Base-by-base conservation (phyloP, 1,140 invertebrate genomes). In the Chironomus striatipennis region DNA sequence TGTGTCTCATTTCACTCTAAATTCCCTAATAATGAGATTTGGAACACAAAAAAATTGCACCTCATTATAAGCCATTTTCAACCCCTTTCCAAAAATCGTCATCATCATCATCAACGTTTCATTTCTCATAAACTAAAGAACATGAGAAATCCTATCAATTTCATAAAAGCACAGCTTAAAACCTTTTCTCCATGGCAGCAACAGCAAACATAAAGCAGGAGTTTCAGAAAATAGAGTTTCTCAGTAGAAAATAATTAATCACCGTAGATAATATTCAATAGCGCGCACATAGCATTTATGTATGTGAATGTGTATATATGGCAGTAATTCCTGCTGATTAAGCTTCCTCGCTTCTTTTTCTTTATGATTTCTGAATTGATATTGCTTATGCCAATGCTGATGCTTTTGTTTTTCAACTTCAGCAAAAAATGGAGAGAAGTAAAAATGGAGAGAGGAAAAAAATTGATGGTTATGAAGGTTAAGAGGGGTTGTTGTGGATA, bases 221-320 rank as follows among this genome's bases (percentile, higher is more conserved):
- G 43, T 3, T 4, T 10, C 8, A 47, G 43, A 15, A 47, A 47
- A 7, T 47, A 47, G 9, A 15, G 7, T 47, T 47, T 47, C 43
- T 47, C 43, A 47, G 2, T 15, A 47, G 43, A 47, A 47, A 47
- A 47, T 47, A 47, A 47, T 47, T 47, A 47, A 47, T 47, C 43
- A 47, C 43, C 43, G 43, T 47, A 47, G 43, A 47, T 47, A 47
- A 47, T 47, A 47, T 47, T 47, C 43, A 47, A 47, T 47, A 47
- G 43, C 43, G 43, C 43, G 43, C 43, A 15, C 43, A 47, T 34
- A 47, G 15, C 43, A 47, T 47, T 47, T 47, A 15, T 47, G 43
- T 47, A 15, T 47, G 43, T 47, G 8, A 10, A 47, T 47, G 15
- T 43, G 42, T 10, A 47, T 47, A 8, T 4, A 47, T 47, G 43